These are phyloP conservation scores for Drosophila orosa DNA, from an alignment of 1,140 invertebrate genomes.

Conservation along the genomic window DNA sequence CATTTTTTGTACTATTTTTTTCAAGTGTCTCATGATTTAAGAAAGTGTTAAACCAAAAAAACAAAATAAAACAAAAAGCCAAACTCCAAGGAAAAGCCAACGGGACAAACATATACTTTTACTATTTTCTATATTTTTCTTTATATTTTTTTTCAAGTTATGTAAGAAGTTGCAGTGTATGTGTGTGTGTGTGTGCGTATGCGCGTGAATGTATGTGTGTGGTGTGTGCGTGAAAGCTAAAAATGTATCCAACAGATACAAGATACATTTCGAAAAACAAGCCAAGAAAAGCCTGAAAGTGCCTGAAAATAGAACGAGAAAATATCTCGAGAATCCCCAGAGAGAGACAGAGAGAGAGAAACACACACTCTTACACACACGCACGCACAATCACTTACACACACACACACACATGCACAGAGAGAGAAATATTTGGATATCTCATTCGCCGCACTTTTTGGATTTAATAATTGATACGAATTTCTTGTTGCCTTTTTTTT, in stretches of 20 bases:
- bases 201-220: slow-evolving; percentile 21
- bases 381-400: slow-evolving; percentile 11
- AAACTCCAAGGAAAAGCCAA: slow-evolving; percentile 23
- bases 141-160: slow-evolving; percentile 46
- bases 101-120: slow-evolving; percentile 10
- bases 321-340: slow-evolving; percentile 8
- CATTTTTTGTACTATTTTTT: slow-evolving; percentile 64
- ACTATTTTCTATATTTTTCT: slow-evolving; percentile 12
- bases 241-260: slow-evolving; percentile 63
- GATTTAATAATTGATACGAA: slow-evolving; percentile 15
- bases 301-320: slow-evolving; percentile 66
- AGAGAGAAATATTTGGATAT: slow-evolving; percentile 36
- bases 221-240: slow-evolving; percentile 61
- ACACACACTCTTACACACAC: slow-evolving; percentile 25
- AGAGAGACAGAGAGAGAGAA: neutral
- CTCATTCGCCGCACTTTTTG: slow-evolving; percentile 19
- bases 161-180: slow-evolving; percentile 51
- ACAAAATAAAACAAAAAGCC: slow-evolving; percentile 27
- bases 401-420: slow-evolving; percentile 10
- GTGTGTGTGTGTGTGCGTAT: slow-evolving; percentile 19
- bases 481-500: neutral
- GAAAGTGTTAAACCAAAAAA: slow-evolving; percentile 18
- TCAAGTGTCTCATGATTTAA: slow-evolving; percentile 46
- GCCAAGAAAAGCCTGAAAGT: slow-evolving; percentile 44
- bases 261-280: slow-evolving; percentile 56